Evolutionary conservation across 2,797 vertebrate species (phyloP), one percentile per base, ranked within the genome.

Genomic region (Chloroceryle inda): DNA sequence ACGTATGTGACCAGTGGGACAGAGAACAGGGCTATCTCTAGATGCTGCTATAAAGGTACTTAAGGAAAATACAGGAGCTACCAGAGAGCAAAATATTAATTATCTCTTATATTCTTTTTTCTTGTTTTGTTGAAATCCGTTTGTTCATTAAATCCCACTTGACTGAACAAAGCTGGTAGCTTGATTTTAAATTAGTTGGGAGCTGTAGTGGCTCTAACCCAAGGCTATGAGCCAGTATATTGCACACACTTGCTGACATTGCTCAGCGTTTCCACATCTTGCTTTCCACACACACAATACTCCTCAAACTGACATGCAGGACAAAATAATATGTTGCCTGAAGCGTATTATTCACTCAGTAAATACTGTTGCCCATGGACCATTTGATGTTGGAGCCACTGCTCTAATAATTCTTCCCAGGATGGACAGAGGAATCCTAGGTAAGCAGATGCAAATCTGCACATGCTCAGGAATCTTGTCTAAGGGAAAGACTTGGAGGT

Each of bases 61-160:
- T 66, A 62, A 58, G 76, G 68, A 42, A 94, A 44, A 50, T n/a
- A 62, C 10, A 73, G 45, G 17, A 58, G 33, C 37, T 59, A 63
- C 20, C 72, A 33, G 24, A 71, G 4, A 87, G 35, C 3, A 81
- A 84, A 72, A 66, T 74, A 88, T 40, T 61, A 12, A 37, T 45
- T 55, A 18, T 26, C 38, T 62, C 19, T 72, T 56, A 20, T 13
- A 37, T 4, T 47, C 7, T 38, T 78, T 63, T 59, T 72, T 78
- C 37, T 84, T 73, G 22, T 81, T 93, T 69, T 69, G 47, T 35
- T 71, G 18, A 68, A 59, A 72, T 26, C 31, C 0, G 3, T 69
- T 94, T 92, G 40, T 80, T 96, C 50, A 10, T 78, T 88, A 84
- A 93, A 92, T 88, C 61, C 37, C 79, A 74, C 52, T 33, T 44